Conservation (phyloP, 2,888 invertebrate genomes). For the Agriopis leucophaearia region DNA sequence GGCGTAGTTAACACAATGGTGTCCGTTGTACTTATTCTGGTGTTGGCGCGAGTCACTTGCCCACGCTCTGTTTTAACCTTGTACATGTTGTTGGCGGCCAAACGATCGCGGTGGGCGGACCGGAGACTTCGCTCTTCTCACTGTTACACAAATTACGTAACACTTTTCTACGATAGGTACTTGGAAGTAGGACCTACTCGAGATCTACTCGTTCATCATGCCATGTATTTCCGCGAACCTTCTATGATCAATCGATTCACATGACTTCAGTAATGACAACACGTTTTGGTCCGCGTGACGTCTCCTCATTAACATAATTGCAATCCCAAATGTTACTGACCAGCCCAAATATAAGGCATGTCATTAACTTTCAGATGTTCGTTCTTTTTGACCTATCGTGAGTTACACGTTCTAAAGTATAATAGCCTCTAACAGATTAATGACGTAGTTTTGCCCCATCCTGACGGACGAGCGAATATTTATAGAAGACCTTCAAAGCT, state of each 20-base stretch:
- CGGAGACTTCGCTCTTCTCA: slow-evolving; percentile 63
- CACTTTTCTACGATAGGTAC: slow-evolving; percentile 57
- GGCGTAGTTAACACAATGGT: slow-evolving; percentile 45
- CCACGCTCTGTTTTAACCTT: slow-evolving; percentile 77
- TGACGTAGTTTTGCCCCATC: slow-evolving; percentile 26
- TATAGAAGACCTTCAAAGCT: slow-evolving; percentile 23
- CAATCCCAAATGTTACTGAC: slow-evolving; percentile 33
- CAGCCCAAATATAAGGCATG: slow-evolving; percentile 28
- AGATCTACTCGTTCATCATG: slow-evolving; percentile 32
- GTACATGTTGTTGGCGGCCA: slow-evolving; percentile 71
- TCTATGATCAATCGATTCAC: slow-evolving; percentile 13
- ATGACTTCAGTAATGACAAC: slow-evolving; percentile 7
- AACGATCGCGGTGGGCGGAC: slow-evolving; percentile 71
- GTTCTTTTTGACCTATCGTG: slow-evolving; percentile 41
- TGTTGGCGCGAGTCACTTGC: slow-evolving; percentile 66
- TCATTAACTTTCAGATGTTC: slow-evolving; percentile 37
- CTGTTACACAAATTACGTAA: slow-evolving; percentile 73
- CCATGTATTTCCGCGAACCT: not conserved
- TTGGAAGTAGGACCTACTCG: slow-evolving; percentile 20
- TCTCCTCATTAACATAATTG: slow-evolving; percentile 27
- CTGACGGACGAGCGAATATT: slow-evolving; percentile 17
- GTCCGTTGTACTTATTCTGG: slow-evolving; percentile 51
- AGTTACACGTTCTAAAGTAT: slow-evolving; percentile 23
- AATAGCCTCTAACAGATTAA: slow-evolving; percentile 22
- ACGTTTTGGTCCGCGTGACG: slow-evolving; percentile 15